Conservation (phyloP, 2,113 vertebrate species). For the Gallinago undulata region DNA sequence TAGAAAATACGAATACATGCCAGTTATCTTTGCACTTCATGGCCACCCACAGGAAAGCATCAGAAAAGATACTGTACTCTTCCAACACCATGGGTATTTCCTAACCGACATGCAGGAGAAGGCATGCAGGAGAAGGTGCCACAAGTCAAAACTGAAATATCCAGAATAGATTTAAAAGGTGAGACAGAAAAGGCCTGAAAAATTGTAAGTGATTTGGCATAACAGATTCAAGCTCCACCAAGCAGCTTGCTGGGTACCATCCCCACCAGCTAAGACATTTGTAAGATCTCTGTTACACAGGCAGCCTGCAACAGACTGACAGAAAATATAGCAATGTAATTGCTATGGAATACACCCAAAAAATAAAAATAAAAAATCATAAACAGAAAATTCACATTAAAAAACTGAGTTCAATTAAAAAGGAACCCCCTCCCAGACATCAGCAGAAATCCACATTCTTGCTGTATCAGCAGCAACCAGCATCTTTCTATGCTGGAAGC, state of each 20-base stretch:
- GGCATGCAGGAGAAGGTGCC: neutral
- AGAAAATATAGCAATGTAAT: neutral
- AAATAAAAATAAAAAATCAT: neutral
- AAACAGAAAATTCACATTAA: neutral
- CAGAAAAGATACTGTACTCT: neutral
- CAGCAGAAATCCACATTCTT: neutral
- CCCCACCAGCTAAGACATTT: neutral
- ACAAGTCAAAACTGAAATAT: neutral
- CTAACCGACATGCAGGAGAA: neutral
- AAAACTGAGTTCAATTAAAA: neutral
- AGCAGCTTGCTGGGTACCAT: neutral
- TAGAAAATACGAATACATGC: neutral
- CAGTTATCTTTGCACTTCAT: neutral
- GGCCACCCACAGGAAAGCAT: neutral
- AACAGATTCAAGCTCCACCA: neutral
- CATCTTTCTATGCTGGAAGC: neutral
- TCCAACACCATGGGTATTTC: neutral
- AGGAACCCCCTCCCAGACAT: neutral
- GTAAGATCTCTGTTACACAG: neutral
- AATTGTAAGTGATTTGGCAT: neutral
- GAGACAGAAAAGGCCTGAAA: neutral
- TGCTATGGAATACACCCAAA: neutral
- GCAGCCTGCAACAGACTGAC: neutral
- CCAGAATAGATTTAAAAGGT: neutral
- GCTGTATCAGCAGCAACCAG: accelerated